phyloP scores from a whole-genome alignment of 2,888 invertebrate species.

The Azorinus chamasolen region DNA sequence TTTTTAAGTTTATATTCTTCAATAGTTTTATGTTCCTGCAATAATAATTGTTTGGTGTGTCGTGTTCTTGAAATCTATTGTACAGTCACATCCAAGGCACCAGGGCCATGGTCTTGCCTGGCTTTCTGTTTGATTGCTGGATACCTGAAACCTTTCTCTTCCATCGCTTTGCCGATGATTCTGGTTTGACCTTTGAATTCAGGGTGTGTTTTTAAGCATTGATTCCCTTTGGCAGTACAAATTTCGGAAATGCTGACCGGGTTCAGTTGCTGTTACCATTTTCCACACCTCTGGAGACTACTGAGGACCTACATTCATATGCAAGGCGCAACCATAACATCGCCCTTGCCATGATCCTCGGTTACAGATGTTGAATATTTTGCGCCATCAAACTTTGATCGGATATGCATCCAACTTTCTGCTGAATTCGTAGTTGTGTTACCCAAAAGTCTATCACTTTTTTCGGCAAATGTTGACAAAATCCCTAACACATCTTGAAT shows the following conservation, averaged over 20 bases:
- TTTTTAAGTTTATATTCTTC: slow-evolving; percentile 33
- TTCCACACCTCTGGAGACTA: slow-evolving; percentile 39
- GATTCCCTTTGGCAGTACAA: not conserved
- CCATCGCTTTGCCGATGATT: not conserved
- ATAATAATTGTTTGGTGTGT: slow-evolving; percentile 23
- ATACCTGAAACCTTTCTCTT: no score
- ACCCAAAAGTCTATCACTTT: slow-evolving; percentile 36
- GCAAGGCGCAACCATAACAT: slow-evolving; percentile 48
- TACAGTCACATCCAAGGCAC: slow-evolving; percentile 8
- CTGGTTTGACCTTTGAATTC: slow-evolving; percentile 11
- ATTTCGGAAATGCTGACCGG: slow-evolving; percentile 12
- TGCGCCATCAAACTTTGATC: slow-evolving; percentile 64
- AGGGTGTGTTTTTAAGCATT: not conserved
- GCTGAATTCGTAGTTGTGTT: slow-evolving; percentile 46
- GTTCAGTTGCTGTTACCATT: slow-evolving; percentile 7
- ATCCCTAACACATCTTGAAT: no score
- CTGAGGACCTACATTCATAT: slow-evolving; percentile 27
- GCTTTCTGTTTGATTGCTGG: no score
- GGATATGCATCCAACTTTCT: slow-evolving; percentile 60
- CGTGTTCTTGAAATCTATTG: slow-evolving; percentile 17
- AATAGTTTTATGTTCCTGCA: slow-evolving; percentile 34
- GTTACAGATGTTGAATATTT: slow-evolving; percentile 48
- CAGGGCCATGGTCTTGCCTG: no score
- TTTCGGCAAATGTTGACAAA: slow-evolving; percentile 13
- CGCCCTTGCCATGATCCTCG: slow-evolving; percentile 59